Base-by-base conservation (phyloP, 1,140 invertebrate species). In the Cotesia typhae region DNA sequence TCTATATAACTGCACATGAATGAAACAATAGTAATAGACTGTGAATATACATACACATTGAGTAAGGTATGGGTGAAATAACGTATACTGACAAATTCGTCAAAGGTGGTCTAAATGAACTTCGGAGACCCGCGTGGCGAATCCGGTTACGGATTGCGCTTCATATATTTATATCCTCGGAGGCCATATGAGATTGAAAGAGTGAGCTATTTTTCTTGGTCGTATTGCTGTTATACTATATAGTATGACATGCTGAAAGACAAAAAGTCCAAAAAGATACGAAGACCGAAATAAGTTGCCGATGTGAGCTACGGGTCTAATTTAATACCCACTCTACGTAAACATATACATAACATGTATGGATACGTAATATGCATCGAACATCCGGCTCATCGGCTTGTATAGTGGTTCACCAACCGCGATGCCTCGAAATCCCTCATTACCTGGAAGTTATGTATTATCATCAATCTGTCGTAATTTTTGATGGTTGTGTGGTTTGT, bases 31-130 rank as follows among this genome's bases (percentile, higher is more conserved):
- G 5, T 4, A 47, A 47, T 10, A 47, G 41, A 10, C 6, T 47
- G 10, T 41, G 10, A 9, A 47, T 7, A 7, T 47, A 47, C 5
- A 47, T 47, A 51, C 36, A 28, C 10, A 51, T 20, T 36, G 1
- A 12, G 9, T 9, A 6, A 4, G 20, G 35, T n/a, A 37, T 38
- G 10, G 61, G 61, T 55, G 28, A 28, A 1, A 28, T 28, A 9
- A 47, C n/a, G 20, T 41, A 65, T 9, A 51, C 41, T 51, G 37
- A 71, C 51, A 35, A 65, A 65, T 52, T 41, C 70, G 47, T 71
- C 60, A 71, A 71, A 65, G 70, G 70, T 71, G 70, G 70, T 71
- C 51, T 61, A 57, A 63, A 70, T 64, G 47, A 70, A 28, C 60
- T 69, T 10, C 37, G 67, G 35, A 55, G n/a, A 65, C 9, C n/a